Conservation (phyloP, 2,797 vertebrate genomes). For the Anolis apletophallus region DNA sequence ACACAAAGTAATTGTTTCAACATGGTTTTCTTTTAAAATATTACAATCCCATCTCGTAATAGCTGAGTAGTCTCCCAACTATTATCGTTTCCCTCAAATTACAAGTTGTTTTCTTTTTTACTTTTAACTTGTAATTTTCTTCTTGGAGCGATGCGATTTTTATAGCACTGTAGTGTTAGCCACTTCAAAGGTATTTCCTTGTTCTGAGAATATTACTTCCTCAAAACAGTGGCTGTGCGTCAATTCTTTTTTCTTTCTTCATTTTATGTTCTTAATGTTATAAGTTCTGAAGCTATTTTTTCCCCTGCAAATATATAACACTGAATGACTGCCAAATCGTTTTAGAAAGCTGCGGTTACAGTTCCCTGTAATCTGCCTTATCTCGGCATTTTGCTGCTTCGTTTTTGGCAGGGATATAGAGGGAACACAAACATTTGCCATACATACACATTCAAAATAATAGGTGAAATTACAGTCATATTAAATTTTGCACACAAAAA, state of each 20-base stretch:
- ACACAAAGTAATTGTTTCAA: slow-evolving; percentile 5
- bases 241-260: neutral
- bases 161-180: slow-evolving; percentile 5
- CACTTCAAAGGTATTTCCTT: slow-evolving; percentile 1
- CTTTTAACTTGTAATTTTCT: neutral
- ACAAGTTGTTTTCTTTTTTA: slow-evolving; percentile 23
- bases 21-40: neutral
- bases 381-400: neutral
- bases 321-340: neutral
- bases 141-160: neutral
- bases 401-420: neutral
- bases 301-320: neutral
- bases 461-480: neutral
- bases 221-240: neutral
- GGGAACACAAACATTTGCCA: neutral
- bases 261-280: neutral
- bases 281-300: neutral
- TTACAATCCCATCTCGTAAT: neutral
- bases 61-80: neutral
- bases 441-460: neutral
- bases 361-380: neutral
- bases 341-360: neutral
- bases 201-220: slow-evolving; percentile 21
- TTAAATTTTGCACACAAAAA: neutral
- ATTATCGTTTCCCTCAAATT: slow-evolving; percentile 20